These are phyloP conservation scores for Bellardia pandia DNA, from an alignment of 2,888 invertebrate species.

Conservation along the genomic window DNA sequence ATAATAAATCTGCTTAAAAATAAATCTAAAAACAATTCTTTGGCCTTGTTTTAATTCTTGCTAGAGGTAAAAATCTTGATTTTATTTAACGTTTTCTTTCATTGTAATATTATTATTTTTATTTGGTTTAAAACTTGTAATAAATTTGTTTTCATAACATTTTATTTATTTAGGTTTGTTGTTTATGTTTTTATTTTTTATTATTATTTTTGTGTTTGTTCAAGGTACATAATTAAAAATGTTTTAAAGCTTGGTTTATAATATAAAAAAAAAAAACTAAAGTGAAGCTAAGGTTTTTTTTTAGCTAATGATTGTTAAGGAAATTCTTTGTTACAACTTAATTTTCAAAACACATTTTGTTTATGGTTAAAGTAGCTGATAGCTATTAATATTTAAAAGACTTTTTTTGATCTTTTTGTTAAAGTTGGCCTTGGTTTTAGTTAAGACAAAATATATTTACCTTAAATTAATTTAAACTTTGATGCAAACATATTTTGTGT, in stretches of 20 bases:
- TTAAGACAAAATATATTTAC: no score
- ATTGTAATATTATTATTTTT: slow-evolving; percentile 1
- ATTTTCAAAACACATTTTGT: background rate
- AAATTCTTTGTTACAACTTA: background rate
- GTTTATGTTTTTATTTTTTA: slow-evolving; percentile 28
- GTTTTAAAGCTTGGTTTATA: slow-evolving; percentile 70
- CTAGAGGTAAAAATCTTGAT: slow-evolving; percentile 65
- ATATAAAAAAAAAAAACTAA: slow-evolving; percentile 62
- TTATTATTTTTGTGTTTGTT: slow-evolving; percentile 16
- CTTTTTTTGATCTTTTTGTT: no score
- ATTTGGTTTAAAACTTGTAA: slow-evolving; percentile 54
- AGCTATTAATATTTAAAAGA: no score
- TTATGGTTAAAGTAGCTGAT: background rate
- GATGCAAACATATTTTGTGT: no score
- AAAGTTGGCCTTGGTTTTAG: no score
- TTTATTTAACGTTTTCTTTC: slow-evolving; percentile 47
- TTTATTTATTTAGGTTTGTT: slow-evolving; percentile 38
- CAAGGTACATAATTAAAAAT: slow-evolving; percentile 70
- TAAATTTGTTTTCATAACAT: slow-evolving; percentile 35
- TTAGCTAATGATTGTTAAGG: background rate
- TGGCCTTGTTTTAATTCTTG: slow-evolving; percentile 68
- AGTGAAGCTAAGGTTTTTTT: slow-evolving; percentile 60
- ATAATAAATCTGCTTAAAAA: slow-evolving; percentile 53
- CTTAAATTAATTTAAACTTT: no score
- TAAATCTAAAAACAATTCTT: slow-evolving; percentile 65